phyloP scores from a whole-genome alignment of 2,888 invertebrate species.

The Platycheirus rosarum region DNA sequence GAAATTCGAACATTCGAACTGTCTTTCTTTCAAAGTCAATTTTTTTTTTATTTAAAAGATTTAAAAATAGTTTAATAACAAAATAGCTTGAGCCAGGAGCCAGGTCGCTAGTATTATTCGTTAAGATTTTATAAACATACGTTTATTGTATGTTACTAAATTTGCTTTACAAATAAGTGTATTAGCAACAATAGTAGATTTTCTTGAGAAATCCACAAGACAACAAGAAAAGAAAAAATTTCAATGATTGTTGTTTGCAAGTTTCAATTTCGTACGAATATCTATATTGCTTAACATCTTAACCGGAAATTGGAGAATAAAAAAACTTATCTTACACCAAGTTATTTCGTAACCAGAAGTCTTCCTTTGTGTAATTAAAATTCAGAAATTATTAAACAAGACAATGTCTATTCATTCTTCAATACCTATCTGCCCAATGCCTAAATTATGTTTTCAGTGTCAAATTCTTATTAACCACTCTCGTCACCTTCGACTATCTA shows the following conservation, averaged over 20 bases:
- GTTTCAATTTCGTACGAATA: not conserved
- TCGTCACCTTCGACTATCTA: constrained; percentile 1
- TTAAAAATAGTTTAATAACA: too few relatives aligned
- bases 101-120: too few relatives aligned
- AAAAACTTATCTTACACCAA: constrained; percentile 28
- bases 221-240: not conserved
- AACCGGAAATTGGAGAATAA: not conserved
- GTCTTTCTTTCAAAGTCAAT: too few relatives aligned
- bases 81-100: too few relatives aligned
- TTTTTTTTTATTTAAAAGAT: too few relatives aligned
- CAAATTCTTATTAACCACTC: constrained; percentile 64
- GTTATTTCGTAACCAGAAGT: constrained; percentile 5
- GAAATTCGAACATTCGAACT: too few relatives aligned
- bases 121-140: too few relatives aligned
- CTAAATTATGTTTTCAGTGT: constrained; percentile 49
- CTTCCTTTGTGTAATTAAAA: constrained; percentile 50
- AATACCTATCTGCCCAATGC: constrained; percentile 35
- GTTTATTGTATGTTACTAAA: too few relatives aligned
- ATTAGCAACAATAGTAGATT: too few relatives aligned
- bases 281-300: constrained; percentile 11
- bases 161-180: too few relatives aligned
- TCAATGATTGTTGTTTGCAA: not conserved
- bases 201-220: constrained; percentile 12
- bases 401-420: too few relatives aligned
- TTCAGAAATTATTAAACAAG: too few relatives aligned